Percentiles rank a stretch among this genome's conserved stretches.
These are phyloP conservation scores for Plodia interpunctella DNA, from an alignment of 1,140 invertebrate species.

Conservation along the genomic window DNA sequence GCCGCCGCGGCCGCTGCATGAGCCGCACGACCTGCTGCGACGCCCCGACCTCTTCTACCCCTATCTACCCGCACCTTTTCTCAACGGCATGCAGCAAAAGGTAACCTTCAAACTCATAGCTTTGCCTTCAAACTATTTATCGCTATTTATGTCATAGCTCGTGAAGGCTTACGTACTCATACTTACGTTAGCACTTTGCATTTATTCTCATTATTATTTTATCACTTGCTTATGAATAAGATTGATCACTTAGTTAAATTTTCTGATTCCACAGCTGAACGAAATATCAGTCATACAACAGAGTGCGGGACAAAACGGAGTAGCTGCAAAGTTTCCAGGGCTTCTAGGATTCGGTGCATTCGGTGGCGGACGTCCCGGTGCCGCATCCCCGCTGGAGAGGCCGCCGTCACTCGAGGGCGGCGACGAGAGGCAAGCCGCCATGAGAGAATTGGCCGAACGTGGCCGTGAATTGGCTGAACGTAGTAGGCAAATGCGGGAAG, in stretches of 20 bases:
- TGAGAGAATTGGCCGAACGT: slow-evolving; percentile 64
- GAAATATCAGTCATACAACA: slow-evolving; percentile 80
- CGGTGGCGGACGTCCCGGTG: slow-evolving; percentile 57
- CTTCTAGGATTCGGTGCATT: slow-evolving; percentile 78
- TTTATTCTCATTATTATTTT: too few species aligned
- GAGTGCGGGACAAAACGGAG: slow-evolving; percentile 76
- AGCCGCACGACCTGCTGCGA: slow-evolving; percentile 89
- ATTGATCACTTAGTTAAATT: not conserved
- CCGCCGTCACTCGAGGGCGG: slow-evolving; percentile 64
- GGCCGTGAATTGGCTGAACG: slow-evolving; percentile 62
- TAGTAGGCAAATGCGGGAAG: slow-evolving; percentile 69
- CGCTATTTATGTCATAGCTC: too few species aligned
- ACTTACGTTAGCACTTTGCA: too few species aligned
- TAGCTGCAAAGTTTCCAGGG: slow-evolving; percentile 77
- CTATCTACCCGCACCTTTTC: slow-evolving; percentile 90
- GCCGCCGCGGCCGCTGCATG: slow-evolving; percentile 83
- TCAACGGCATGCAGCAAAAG: slow-evolving; percentile 92
- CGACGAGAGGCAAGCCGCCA: slow-evolving; percentile 65
- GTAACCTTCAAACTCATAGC: slow-evolving; percentile 57
- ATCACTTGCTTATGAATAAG: too few species aligned
- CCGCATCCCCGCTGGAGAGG: slow-evolving; percentile 67
- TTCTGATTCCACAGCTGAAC: slow-evolving; percentile 72
- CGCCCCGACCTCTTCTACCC: slow-evolving; percentile 94
- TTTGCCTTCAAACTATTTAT: not conserved
- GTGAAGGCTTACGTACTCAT: too few species aligned